These are phyloP conservation scores for Eriosoma lanigerum DNA, from an alignment of 1,140 invertebrate species.

Conservation along the genomic window DNA sequence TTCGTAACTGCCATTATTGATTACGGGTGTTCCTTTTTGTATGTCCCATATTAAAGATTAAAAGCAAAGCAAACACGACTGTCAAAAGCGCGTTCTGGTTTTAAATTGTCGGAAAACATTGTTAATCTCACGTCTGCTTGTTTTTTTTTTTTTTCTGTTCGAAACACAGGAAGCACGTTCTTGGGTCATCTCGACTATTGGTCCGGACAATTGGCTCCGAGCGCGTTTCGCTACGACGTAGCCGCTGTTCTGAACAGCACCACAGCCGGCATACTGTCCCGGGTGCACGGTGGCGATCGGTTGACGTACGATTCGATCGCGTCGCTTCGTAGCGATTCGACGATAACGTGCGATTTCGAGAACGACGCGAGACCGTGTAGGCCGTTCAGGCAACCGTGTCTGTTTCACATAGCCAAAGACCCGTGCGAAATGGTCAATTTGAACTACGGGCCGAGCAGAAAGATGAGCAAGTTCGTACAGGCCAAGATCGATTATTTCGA, in stretches of 20 bases:
- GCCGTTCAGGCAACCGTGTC: slow-evolving; percentile 64
- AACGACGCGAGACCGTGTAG: slow-evolving; percentile 60
- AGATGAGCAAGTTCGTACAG: slow-evolving; percentile 23
- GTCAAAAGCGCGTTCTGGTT: too few relatives aligned
- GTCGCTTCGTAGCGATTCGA: background rate
- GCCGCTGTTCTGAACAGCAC: slow-evolving; percentile 10
- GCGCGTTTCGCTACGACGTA: background rate
- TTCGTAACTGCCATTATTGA: too few relatives aligned
- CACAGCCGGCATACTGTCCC: background rate
- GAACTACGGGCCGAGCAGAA: slow-evolving; percentile 5
- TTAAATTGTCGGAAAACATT: too few relatives aligned
- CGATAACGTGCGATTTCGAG: background rate
- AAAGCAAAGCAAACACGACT: too few relatives aligned
- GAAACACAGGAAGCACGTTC: slow-evolving; percentile 28
- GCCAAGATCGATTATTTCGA: slow-evolving; percentile 47
- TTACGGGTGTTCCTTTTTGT: too few relatives aligned
- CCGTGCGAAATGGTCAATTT: slow-evolving; percentile 78
- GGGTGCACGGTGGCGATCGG: background rate
- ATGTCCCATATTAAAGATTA: too few relatives aligned
- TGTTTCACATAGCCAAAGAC: slow-evolving; percentile 73
- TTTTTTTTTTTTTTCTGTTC: background rate
- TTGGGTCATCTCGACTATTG: slow-evolving; percentile 33
- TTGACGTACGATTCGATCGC: background rate
- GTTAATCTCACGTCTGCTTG: background rate
- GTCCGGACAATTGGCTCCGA: background rate